Percentiles rank a stretch among this genome's conserved stretches.
phyloP scores from a whole-genome alignment of 2,888 invertebrate species.

The Kuschelorhynchus macadamiae region DNA sequence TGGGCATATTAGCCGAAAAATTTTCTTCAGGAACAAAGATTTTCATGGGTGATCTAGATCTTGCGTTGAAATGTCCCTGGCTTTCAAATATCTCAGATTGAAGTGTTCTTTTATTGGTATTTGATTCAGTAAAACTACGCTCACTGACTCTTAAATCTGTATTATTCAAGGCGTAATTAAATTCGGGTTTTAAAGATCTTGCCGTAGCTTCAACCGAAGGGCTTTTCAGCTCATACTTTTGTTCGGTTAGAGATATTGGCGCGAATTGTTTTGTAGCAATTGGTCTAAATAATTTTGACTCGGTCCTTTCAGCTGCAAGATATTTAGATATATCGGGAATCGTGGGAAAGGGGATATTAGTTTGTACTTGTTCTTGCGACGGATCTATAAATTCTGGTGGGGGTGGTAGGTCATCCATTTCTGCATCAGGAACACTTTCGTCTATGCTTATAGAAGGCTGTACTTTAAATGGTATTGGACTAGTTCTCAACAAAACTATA shows the following conservation, averaged over 20 bases:
- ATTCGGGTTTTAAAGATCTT: slow-evolving; percentile 59
- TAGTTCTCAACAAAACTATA: slow-evolving; percentile 59
- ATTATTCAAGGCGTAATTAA: slow-evolving; percentile 61
- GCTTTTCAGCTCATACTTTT: slow-evolving; percentile 57
- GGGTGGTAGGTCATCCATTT: slow-evolving; percentile 21
- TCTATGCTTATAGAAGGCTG: slow-evolving; percentile 38
- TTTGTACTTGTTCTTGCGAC: slow-evolving; percentile 1
- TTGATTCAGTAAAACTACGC: slow-evolving; percentile 54
- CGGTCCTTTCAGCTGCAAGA: slow-evolving; percentile 53
- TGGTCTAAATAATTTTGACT: slow-evolving; percentile 57
- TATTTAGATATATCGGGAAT: slow-evolving; percentile 62
- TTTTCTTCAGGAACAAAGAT: slow-evolving; percentile 61
- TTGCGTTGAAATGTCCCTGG: slow-evolving; percentile 66
- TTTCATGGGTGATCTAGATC: slow-evolving; percentile 62
- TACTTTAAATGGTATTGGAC: slow-evolving; percentile 57
- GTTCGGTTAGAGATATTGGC: slow-evolving; percentile 57
- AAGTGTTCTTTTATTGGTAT: slow-evolving; percentile 58
- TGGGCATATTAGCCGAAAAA: neutral
- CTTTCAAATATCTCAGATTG: slow-evolving; percentile 66
- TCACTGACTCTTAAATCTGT: slow-evolving; percentile 58
- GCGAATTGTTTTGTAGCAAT: slow-evolving; percentile 48
- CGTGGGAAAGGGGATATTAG: slow-evolving; percentile 57
- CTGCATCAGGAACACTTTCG: slow-evolving; percentile 11
- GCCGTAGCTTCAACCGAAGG: slow-evolving; percentile 46
- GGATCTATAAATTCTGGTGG: slow-evolving; percentile 26